Evolutionary conservation across 2,113 vertebrate genomes (phyloP), one percentile per base, ranked within the genome.

Genomic region (Apodemus sylvaticus): DNA sequence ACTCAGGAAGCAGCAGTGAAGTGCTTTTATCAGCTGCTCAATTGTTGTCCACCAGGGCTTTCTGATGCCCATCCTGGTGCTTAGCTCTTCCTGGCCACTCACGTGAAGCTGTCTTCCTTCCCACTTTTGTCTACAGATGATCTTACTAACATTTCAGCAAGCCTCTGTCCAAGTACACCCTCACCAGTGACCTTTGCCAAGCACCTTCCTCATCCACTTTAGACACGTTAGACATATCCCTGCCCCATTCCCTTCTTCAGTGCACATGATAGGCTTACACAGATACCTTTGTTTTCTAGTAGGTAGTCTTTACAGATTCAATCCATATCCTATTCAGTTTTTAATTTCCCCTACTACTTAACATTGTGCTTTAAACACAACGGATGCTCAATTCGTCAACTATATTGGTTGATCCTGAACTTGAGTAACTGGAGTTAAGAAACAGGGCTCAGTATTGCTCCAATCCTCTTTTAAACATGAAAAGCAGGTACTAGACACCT

Each of bases 341-440:
- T 77, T 7, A 60, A 89, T 95, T 39, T 82, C 26, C 55, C 22
- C 5, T 26, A 82, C 24, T 74, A 76, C 24, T 17, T 96, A 68
- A 66, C 11, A 19, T 26, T 53, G 22, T 39, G 7, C 19, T 10
- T 74, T 11, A 60, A 24, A 14, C 26, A n/a, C 60, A 11, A 34
- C 22, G 45, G 7, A 42, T 78, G 7, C 29, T 89, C 39, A 70
- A 11, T 48, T 70, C 36, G 17, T 19, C 20, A 29, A 55, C 45
- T 66, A 34, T 39, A 76, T 60, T 60, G 60, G 64, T 91, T 90
- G 79, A 86, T 82, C 60, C 36, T 93, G 68, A 92, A 88, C 66
- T 66, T 91, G 60, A 94, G 8, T 55, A 77, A 70, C 42, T 45
- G 10, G 36, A 93, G 95, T 81, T 76, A 42, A 51, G 79, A 68